These are phyloP conservation scores for Anhinga rufa DNA, from an alignment of 2,113 vertebrate genomes.

Conservation along the genomic window DNA sequence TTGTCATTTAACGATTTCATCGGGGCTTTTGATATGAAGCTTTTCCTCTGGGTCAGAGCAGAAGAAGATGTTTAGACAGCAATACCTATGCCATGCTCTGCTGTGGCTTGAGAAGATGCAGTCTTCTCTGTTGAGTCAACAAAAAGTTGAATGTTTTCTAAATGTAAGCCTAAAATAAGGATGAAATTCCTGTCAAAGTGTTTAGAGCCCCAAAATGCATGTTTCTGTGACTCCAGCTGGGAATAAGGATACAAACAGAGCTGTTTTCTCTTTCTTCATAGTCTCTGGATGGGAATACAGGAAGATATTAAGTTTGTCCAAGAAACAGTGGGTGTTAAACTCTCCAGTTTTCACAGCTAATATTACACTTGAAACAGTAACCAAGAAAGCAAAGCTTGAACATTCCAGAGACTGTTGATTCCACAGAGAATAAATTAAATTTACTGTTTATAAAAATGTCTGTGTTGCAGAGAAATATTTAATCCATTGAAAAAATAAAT, in stretches of 20 bases:
- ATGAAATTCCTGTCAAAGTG: neutral
- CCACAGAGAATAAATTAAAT: slow-evolving; percentile 1
- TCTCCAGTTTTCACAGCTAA: neutral
- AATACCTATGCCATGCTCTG: neutral
- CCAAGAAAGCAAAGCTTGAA: neutral
- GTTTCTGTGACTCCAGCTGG: neutral
- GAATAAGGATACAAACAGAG: neutral
- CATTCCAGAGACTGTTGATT: neutral
- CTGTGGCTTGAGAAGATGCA: neutral
- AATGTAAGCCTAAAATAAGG: neutral
- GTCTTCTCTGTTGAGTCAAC: neutral
- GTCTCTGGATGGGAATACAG: neutral
- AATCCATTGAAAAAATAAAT: neutral
- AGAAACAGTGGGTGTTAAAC: neutral
- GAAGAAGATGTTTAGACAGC: neutral
- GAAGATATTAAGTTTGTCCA: neutral
- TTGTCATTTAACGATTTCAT: neutral
- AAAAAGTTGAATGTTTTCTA: neutral
- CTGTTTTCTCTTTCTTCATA: neutral
- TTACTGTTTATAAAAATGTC: neutral
- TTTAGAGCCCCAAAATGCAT: neutral
- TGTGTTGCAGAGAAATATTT: neutral
- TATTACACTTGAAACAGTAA: slow-evolving; percentile 7
- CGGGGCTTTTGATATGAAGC: neutral
- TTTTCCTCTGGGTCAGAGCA: neutral